These are phyloP conservation scores for Molothrus ater DNA, from an alignment of 2,797 vertebrate genomes.

Conservation along the genomic window DNA sequence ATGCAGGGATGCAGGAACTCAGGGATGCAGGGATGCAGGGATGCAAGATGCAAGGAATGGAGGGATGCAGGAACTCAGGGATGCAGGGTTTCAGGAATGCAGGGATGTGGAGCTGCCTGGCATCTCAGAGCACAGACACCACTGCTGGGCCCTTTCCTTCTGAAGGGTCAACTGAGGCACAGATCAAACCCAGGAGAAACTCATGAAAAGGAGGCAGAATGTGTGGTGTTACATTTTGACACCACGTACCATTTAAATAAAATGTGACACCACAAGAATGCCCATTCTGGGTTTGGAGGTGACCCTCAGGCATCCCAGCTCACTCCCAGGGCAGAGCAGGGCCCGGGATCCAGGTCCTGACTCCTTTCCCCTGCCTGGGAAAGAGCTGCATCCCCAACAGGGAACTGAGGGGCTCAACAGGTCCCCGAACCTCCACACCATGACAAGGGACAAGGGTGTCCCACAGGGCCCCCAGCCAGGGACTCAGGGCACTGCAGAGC, in stretches of 20 bases:
- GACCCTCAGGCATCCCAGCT: accelerated
- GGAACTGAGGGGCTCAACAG: background rate
- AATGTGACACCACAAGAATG: too few species aligned
- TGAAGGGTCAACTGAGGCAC: background rate
- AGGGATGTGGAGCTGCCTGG: accelerated
- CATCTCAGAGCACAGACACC: background rate
- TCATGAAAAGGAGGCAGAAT: background rate
- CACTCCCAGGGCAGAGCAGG: accelerated
- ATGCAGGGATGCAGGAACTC: accelerated
- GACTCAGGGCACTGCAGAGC: accelerated
- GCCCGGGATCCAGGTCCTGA: accelerated
- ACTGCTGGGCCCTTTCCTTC: background rate
- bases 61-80: accelerated
- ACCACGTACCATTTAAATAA: too few species aligned
- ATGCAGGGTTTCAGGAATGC: too few species aligned
- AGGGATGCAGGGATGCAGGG: too few species aligned
- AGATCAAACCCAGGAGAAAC: background rate
- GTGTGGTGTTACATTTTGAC: too few species aligned
- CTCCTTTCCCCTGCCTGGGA: background rate
- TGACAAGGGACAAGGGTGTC: accelerated
- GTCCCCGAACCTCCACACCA: background rate
- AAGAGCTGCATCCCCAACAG: background rate
- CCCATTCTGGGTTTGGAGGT: background rate
- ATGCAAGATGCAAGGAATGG: too few species aligned
- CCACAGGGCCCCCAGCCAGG: background rate